Evolutionary conservation across 2,113 vertebrate species (phyloP).

Genomic region (Silurus asotus): DNA sequence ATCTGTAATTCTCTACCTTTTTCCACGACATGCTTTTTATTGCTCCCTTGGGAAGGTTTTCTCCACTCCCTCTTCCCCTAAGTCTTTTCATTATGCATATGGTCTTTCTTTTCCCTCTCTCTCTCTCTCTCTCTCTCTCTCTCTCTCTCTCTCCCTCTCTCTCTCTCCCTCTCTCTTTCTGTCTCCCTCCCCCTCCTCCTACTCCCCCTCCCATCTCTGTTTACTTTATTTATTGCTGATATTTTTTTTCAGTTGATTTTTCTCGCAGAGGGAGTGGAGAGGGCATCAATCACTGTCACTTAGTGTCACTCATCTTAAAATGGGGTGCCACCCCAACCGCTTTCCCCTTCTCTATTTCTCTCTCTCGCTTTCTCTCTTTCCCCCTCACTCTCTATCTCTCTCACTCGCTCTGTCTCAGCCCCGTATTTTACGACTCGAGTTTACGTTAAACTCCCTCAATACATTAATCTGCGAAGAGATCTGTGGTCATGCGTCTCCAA

Average conservation of each 20-base stretch:
- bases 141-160: background rate
- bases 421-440: slow-evolving; percentile 54
- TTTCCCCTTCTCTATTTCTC: slow-evolving; percentile 30
- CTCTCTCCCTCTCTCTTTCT: background rate
- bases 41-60: slow-evolving; percentile 26
- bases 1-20: background rate
- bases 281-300: slow-evolving; percentile 84
- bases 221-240: slow-evolving; percentile 61
- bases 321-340: slow-evolving; percentile 27
- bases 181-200: background rate
- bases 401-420: slow-evolving; percentile 13
- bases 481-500: slow-evolving; percentile 52
- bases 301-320: slow-evolving; percentile 64
- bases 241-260: slow-evolving; percentile 68
- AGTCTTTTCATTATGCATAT: slow-evolving; percentile 48
- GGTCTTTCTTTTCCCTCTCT: slow-evolving; percentile 13
- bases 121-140: background rate
- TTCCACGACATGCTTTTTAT: background rate
- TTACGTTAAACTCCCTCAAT: slow-evolving; percentile 65
- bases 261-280: slow-evolving; percentile 54
- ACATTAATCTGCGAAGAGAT: slow-evolving; percentile 63
- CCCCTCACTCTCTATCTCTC: slow-evolving; percentile 32
- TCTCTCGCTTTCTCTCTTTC: slow-evolving; percentile 28
- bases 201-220: slow-evolving; percentile 42
- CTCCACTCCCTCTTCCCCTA: background rate